Base-by-base conservation (phyloP, 2,888 invertebrate genomes). In the Pimpla rufipes region DNA sequence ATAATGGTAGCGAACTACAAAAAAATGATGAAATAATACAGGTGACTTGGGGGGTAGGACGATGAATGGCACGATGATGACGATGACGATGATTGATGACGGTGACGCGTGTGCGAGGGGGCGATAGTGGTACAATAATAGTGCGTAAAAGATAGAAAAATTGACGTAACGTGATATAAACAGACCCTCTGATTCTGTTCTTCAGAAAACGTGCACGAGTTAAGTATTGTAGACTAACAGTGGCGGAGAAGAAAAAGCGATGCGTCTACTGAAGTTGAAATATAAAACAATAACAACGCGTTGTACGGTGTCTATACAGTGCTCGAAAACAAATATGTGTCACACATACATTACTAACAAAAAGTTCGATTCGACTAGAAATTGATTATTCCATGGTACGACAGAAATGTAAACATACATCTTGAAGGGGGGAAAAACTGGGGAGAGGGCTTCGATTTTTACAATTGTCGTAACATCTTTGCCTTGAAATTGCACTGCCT, bases 21-120 rank as follows among this genome's bases (percentile, higher is more conserved):
- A 67, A 57, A 66, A 80, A 77, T 47, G 50, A 85, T 81, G 79
- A 84, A 83, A 85, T 83, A 81, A 71, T 85, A 86, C 85, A 85
- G 23, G 81, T 86, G 83, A 83, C 68, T 79, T 82, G 67, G 83
- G 67, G 83, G 75, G 64, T 80, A 68, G 62, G 62, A 85, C 77
- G 73, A 85, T 79, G 76, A 71, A 59, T 59, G 59, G 52, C 57
- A 81, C 55, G 68, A 47, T 55, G 82, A 59, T 29, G 5, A 73
- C 16, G 67, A 78, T 47, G 57, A 78, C 11, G 74, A 75, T 42
- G 79, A 66, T 35, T 59, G 59, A 79, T 77, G 47, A 66, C 29
- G 57, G 29, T 45, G 78, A 78, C 66, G 66, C 62, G 67, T 75
- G 64, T 76, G 37, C 76, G 67, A n/a, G 64, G 47, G 11, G 55